Percentiles rank a stretch among this genome's conserved stretches.
Evolutionary conservation across 2,797 vertebrate species (phyloP).

Genomic region (Perodicticus potto): DNA sequence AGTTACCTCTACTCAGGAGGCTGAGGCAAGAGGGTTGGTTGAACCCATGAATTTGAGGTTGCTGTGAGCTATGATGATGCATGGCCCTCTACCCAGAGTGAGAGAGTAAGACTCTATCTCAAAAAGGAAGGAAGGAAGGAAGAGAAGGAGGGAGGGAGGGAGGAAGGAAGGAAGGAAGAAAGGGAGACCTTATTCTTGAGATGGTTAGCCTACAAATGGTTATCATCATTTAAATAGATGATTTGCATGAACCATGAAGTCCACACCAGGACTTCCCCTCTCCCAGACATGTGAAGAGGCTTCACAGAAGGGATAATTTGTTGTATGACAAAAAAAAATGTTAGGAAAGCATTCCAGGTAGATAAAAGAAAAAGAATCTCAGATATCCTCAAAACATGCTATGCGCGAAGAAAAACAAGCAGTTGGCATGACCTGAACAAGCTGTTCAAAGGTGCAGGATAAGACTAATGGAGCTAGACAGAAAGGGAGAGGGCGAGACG

Average conservation of each 20-base stretch:
- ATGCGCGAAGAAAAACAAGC: neutral
- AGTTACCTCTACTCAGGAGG: too few relatives aligned
- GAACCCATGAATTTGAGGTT: too few relatives aligned
- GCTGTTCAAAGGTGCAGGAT: neutral
- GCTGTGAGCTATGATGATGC: too few relatives aligned
- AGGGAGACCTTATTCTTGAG: neutral
- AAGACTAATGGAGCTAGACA: neutral
- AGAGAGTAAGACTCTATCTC: too few relatives aligned
- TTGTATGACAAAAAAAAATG: neutral
- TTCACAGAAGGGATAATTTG: neutral
- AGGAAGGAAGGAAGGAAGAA: too few relatives aligned
- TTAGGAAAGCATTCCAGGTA: neutral
- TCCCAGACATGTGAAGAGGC: neutral
- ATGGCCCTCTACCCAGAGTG: too few relatives aligned
- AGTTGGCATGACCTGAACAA: neutral
- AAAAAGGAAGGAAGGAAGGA: too few relatives aligned
- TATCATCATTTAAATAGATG: neutral
- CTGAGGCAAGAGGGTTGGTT: too few relatives aligned
- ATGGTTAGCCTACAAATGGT: neutral
- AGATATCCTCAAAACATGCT: neutral
- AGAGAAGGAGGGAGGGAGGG: too few relatives aligned
- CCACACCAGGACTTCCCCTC: neutral
- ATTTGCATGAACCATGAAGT: neutral
- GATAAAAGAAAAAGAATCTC: neutral
- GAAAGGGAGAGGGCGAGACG: neutral